Percentiles rank a stretch among this genome's conserved stretches.
Evolutionary conservation across 1,140 invertebrate genomes (phyloP).

Genomic region (Saccostrea glomerata): DNA sequence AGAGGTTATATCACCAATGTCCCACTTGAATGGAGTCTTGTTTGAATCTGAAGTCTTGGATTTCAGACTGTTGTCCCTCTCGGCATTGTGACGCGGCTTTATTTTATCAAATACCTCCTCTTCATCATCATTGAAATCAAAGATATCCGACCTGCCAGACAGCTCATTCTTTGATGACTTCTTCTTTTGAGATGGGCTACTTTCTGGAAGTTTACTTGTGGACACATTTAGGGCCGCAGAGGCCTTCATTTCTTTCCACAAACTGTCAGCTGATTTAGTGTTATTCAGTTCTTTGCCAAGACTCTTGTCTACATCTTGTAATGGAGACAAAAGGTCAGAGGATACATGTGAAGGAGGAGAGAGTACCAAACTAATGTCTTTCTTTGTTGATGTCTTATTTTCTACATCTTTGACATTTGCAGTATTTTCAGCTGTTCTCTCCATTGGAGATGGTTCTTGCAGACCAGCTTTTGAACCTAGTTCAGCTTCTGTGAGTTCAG

Average conservation of each 20-base stretch:
- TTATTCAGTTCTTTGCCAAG: neutral
- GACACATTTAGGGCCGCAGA: neutral
- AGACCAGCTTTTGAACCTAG: neutral
- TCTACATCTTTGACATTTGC: neutral
- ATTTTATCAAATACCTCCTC: slow-evolving; percentile 43
- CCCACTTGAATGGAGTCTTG: slow-evolving; percentile 12
- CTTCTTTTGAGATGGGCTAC: neutral
- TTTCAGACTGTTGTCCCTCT: slow-evolving; percentile 44
- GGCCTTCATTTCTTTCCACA: neutral
- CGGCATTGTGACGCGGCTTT: slow-evolving; percentile 8
- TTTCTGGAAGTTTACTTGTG: neutral
- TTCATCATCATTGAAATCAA: slow-evolving; percentile 64
- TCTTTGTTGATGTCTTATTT: neutral
- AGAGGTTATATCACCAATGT: neutral
- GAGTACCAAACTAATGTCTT: neutral
- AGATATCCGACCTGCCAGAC: slow-evolving; percentile 55
- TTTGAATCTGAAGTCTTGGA: slow-evolving; percentile 34
- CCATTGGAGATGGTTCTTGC: neutral
- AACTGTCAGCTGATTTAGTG: neutral
- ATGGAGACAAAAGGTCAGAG: neutral
- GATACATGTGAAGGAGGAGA: neutral
- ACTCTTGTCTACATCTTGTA: neutral
- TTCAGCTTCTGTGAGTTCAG: neutral
- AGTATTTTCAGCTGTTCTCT: neutral
- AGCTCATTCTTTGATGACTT: neutral